A percentile compares a stretch with the other conserved stretches of the same genome.
Conservation (phyloP, 2,888 invertebrate species). For the Polydrusus cervinus region DNA sequence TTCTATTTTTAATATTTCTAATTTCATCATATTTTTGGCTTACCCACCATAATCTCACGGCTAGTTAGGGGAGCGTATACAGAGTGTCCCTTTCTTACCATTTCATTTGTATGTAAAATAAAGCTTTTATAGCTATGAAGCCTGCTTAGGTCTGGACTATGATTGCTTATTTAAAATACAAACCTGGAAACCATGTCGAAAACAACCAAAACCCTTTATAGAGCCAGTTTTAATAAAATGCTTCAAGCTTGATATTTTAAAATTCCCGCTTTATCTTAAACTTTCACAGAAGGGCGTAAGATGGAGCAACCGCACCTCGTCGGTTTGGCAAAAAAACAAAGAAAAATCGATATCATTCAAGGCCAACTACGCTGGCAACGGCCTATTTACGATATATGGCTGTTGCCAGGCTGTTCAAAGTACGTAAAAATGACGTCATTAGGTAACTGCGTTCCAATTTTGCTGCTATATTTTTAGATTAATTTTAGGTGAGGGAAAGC, state of each 20-base stretch:
- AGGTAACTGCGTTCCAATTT: constrained; percentile 36
- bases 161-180: constrained; percentile 20
- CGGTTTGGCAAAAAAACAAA: constrained; percentile 15
- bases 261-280: constrained; percentile 39
- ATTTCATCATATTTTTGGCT: constrained; percentile 23
- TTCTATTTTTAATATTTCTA: constrained; percentile 3
- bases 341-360: constrained; percentile 41
- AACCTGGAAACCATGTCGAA: constrained; percentile 18
- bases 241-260: constrained; percentile 16
- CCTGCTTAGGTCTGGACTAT: not conserved
- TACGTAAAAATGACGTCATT: constrained; percentile 34
- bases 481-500: constrained; percentile 17
- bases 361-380: constrained; percentile 27
- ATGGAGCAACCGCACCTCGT: constrained; percentile 32
- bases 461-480: not conserved
- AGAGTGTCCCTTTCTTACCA: constrained; percentile 36
- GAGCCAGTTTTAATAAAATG: not conserved
- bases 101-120: constrained; percentile 23
- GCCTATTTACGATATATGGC: constrained; percentile 4
- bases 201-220: not conserved
- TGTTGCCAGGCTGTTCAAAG: constrained; percentile 37
- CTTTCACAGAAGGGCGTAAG: constrained; percentile 20
- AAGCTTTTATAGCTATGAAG: not conserved
- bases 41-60: constrained; percentile 22
- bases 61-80: constrained; percentile 19